Base-by-base conservation (phyloP, 2,113 vertebrate genomes). In the Alexandromys fortis region DNA sequence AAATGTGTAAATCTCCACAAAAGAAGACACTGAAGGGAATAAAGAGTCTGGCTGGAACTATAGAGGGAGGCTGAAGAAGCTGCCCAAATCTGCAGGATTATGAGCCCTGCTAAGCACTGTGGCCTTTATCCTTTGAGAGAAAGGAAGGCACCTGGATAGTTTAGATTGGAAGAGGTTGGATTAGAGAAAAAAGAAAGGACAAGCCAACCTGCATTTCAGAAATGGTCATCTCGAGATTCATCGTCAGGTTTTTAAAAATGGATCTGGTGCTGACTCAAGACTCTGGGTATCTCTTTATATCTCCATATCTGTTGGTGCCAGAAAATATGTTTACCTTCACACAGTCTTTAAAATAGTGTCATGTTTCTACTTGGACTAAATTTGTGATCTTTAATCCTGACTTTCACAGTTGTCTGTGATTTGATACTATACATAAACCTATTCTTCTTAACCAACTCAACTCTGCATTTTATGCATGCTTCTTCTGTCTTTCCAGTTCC, bases 231-330 rank as follows among this genome's bases (percentile, higher is more conserved):
- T 90, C 55, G 58, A 79, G 10, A 0, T 65, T 38, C 12, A 47
- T 35, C 10, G 67, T 63, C 95, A 78, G 45, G 58, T 82, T 92
- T 91, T 95, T 30, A 82, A 89, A 89, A 87, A 22, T 49, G 55
- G 24, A 70, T 11, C 30, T 67, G 7, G 9, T 79, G 67, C 2
- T 93, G 61, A 22, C 16, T 92, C 89, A 45, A 92, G 9, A 97
- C 35, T 38, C 7, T 58, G 58, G 19, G 21, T 21, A 58, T 58
- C 19, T 58, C 58, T 58, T 21, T 58, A 58, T 58, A 21, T 58
- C 58, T 90, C 12, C 5, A 35, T 45, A 55, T 16, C 33, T 55
- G 1, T 83, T 90, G 28, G 12, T 63, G 16, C 52, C 89, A 92
- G 42, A 89, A 47, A 96, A 93, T 3, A 79, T 55, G 75, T 52